Evolutionary conservation across 2,888 invertebrate genomes (phyloP), one percentile per base, ranked within the genome.

Genomic region (Caradrina kadenii): DNA sequence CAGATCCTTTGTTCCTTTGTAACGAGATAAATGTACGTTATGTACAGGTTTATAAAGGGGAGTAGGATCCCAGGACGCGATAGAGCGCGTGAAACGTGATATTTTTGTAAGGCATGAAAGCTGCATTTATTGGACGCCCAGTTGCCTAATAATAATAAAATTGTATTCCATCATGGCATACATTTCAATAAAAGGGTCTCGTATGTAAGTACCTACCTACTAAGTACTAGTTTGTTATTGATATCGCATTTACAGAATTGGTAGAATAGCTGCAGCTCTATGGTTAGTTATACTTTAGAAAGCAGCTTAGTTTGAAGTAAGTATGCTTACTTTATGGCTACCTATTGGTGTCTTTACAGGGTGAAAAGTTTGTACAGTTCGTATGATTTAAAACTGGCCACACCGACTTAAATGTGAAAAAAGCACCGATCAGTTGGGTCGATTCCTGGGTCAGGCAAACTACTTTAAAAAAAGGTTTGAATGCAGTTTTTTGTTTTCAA

Each of bases 1-100:
- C 91, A 86, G 83, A 87, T 85, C 92, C 90, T 93, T 95, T 95
- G 94, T 96, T 93, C 93, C 93, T 90, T 95, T 95, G 94, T 94
- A 89, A 89, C 87, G 86, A 90, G 88, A 93, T 93, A 89, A 91
- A 93, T 91, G 89, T 89, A 90, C 83, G 88, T 83, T 94, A 94
- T 92, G 81, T 94, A 92, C 77, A 79, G 81, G 81, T 88, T 91
- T 89, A 87, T 89, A 86, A 86, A 92, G 93, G 95, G 94, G 92
- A 91, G 88, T 85, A 76, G 86, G 89, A 91, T 92, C 91, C 86
- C 92, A 91, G 92, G 91, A 93, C 90, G 89, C 84, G 92, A 93
- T 93, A 91, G 87, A 89, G 87, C 80, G 85, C 90, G 88, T 91
- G 95, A 93, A 95, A 95, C 88, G 87, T 91, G 95, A 95, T 95